Conservation (phyloP, 1,140 invertebrate genomes). For the Agrilus planipennis region DNA sequence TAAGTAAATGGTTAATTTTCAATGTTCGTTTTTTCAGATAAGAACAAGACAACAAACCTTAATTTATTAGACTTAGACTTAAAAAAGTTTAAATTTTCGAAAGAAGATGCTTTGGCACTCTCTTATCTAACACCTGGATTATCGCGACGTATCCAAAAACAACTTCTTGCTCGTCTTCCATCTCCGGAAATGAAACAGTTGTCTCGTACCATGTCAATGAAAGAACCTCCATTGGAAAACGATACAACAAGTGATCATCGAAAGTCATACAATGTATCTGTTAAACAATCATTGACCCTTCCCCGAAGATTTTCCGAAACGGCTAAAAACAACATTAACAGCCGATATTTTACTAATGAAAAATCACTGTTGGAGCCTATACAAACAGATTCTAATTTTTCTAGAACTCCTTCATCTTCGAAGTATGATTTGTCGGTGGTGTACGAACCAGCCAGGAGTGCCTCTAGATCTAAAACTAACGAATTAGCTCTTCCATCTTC, state of each 20-base stretch:
- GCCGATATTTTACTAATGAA: too few species aligned
- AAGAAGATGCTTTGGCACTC: conserved; percentile 49
- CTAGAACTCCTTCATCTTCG: conserved; percentile 17
- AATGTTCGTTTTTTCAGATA: conserved; percentile 2
- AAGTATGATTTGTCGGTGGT: conserved; percentile 13
- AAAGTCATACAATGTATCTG: too few species aligned
- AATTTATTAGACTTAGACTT: conserved; percentile 52
- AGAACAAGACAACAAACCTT: conserved; percentile 35
- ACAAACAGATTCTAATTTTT: too few species aligned
- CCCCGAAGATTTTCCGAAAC: too few species aligned
- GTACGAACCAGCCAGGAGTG: too few species aligned
- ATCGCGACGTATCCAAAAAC: conserved; percentile 48
- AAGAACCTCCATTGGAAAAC: conserved; percentile 10
- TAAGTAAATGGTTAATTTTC: conserved; percentile 3
- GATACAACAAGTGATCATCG: background rate
- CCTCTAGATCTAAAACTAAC: too few species aligned
- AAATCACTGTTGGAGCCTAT: too few species aligned
- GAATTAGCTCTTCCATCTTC: too few species aligned
- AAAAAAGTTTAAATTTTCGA: conserved; percentile 48
- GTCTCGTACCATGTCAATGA: conserved; percentile 47
- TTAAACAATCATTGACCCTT: too few species aligned
- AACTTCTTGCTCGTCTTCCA: conserved; percentile 48
- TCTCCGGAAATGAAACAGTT: conserved; percentile 46
- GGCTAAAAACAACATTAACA: too few species aligned
- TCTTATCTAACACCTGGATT: conserved; percentile 51